Conservation (phyloP, 2,113 vertebrate species). For the Rhinogobius similis region DNA sequence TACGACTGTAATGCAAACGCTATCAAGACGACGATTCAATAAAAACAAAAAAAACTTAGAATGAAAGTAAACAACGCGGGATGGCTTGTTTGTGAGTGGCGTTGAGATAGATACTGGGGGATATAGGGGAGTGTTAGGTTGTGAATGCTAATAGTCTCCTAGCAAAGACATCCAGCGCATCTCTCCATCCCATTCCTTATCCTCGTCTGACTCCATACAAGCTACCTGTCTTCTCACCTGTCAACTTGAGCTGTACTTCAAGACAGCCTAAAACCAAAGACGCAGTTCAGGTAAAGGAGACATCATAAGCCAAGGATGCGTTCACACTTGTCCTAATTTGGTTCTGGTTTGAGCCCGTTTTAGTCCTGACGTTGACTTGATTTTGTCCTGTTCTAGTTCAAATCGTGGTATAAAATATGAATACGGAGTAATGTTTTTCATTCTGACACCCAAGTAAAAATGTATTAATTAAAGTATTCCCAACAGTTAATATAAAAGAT, state of each 20-base stretch:
- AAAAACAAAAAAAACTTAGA: conserved; percentile 7
- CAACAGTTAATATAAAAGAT: too few relatives aligned
- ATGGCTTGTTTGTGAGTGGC: conserved; percentile 26
- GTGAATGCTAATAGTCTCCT: conserved; percentile 68
- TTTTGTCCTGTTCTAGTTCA: too few relatives aligned
- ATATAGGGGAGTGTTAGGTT: conserved; percentile 40
- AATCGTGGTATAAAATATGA: too few relatives aligned
- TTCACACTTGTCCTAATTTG: too few relatives aligned
- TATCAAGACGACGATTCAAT: conserved; percentile 3
- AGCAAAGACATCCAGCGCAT: conserved; percentile 50
- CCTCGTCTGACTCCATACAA: conserved; percentile 40
- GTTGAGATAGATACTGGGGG: conserved; percentile 56
- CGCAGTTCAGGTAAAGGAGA: background rate
- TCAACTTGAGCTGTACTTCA: background rate
- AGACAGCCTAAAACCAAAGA: background rate
- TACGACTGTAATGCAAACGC: conserved; percentile 12
- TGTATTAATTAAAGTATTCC: too few relatives aligned
- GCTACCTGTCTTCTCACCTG: background rate
- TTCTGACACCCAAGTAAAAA: too few relatives aligned
- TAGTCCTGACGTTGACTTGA: too few relatives aligned
- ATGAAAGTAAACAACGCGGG: background rate
- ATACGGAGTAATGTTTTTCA: too few relatives aligned
- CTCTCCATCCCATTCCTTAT: conserved; percentile 38
- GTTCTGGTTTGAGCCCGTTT: too few relatives aligned
- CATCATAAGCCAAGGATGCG: background rate